Base-by-base conservation (phyloP, 1,140 invertebrate species). In the Atta cephalotes region DNA sequence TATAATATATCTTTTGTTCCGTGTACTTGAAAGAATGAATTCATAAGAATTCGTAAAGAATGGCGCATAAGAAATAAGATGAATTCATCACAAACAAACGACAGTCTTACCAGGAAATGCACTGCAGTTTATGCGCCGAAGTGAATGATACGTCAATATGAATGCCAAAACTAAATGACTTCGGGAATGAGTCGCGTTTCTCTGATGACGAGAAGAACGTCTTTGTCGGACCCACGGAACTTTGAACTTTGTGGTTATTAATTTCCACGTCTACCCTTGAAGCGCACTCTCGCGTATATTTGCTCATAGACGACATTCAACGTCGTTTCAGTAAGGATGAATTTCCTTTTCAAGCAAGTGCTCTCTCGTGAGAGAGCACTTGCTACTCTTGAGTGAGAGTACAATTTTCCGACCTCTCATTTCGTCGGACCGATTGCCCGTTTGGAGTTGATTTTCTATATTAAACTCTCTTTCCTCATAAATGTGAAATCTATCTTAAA, bases 301-400 rank as follows among this genome's bases (percentile, higher is more conserved):
- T 81, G 78, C 78, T 70, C 49, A 68, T 81, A 81, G 65, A 81
- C 63, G 78, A 81, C 31, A 81, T 81, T 71, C 65, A 71, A 71
- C 51, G 53, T 71, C 49, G 65, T 71, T 35, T 28, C 65, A 14
- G 49, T 81, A 71, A 81, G 21, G 65, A 81, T 81, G 66, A 71
- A 71, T 81, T 71, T 71, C 79, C 88, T 81, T 89, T 81, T 89
- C 88, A 86, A 89, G 76, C 76, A 89, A 89, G 88, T 89, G 82
- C 85, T 68, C 78, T 58, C 65, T 81, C 72, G 3, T 45, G 62
- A 77, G 49, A 68, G 31, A 28, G 51, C 63, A 49, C 65, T 70
- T 70, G 66, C 63, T 81, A 81, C 66, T 71, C 35, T 58, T 35
- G 16, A 60, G 16, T 35, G 66, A 45, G 39, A 81, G 65, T 39